Conservation (phyloP, 2,797 vertebrate species). For the Onychomys arenicola region DNA sequence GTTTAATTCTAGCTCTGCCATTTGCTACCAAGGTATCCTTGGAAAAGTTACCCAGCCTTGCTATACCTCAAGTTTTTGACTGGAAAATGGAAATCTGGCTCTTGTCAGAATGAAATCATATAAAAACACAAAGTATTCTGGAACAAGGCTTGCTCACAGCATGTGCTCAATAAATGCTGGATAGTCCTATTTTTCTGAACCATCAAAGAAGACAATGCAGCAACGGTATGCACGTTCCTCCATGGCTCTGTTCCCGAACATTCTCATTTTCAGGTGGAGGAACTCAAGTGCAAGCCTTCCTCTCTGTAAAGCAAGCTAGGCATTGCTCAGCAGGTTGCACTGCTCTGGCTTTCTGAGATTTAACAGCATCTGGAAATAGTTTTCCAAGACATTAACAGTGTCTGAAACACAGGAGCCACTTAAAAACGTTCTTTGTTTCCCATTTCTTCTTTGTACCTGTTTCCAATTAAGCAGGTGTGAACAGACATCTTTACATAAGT, state of each 20-base stretch:
- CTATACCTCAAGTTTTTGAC: not conserved
- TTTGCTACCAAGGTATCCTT: not conserved
- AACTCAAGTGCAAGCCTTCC: not conserved
- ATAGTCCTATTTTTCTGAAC: not conserved
- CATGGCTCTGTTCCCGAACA: not conserved
- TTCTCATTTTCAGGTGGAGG: not conserved
- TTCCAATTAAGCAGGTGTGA: not conserved
- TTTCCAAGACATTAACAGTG: not conserved
- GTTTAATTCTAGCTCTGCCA: not conserved
- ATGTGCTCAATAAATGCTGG: not conserved
- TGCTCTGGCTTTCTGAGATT: not conserved
- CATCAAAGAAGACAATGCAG: not conserved
- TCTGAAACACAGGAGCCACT: not conserved
- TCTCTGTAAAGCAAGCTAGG: not conserved
- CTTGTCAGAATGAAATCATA: not conserved
- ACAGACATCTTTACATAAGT: not conserved
- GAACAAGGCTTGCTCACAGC: not conserved
- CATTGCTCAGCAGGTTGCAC: not conserved
- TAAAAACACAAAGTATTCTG: not conserved
- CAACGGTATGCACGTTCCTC: not conserved
- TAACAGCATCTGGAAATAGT: not conserved
- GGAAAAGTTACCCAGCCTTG: not conserved
- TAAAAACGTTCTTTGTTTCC: not conserved
- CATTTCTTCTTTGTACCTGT: not conserved
- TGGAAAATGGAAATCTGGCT: not conserved